Base-by-base conservation (phyloP, 2,888 invertebrate genomes). In the Coremacera marginata region DNA sequence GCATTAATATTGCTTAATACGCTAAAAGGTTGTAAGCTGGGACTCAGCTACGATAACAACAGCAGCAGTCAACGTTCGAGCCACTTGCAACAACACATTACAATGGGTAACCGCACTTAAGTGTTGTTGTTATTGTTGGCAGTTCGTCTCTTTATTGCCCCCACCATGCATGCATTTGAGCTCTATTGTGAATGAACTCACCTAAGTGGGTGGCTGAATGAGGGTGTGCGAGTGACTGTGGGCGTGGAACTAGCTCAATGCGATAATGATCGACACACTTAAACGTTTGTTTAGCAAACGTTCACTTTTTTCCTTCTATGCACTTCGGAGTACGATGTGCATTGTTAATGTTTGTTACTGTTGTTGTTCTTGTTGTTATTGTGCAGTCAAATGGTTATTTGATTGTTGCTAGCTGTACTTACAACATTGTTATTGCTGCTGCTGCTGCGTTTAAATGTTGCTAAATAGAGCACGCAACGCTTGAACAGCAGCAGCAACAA, bases 231-330 rank as follows among this genome's bases (percentile, higher is more conserved):
- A 44, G 44, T 44, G 2, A 7, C 19, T 22, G 55, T 55, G 55
- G 55, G 55, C 22, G 55, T 22, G 55, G 19, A 19, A 19, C 8
- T 55, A 55, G 22, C 22, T n/a, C 55, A 55, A 55, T 22, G 55
- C 55, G 55, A 55, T 55, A 55, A 55, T 55, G 55, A 55, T 55
- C 55, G 55, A 55, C 55, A 55, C 55, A 55, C 55, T 55, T 55
- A 55, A 22, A 55, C 55, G 55, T 55, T 55, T 22, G 55, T 55
- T 55, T 19, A n/a, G 7, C 22, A 19, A 22, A 19, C 55, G 55
- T 55, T 55, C 22, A 22, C 3, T 55, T 55, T 22, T 19, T 22
- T 19, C 9, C 19, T 19, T n/a, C 19, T 55, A 55, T 55, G 19
- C 55, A 55, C 55, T 55, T 55, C 19, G 3, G 5, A 8, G n/a